phyloP scores from a whole-genome alignment of 2,797 vertebrate genomes.

The Girardinus metallicus region DNA sequence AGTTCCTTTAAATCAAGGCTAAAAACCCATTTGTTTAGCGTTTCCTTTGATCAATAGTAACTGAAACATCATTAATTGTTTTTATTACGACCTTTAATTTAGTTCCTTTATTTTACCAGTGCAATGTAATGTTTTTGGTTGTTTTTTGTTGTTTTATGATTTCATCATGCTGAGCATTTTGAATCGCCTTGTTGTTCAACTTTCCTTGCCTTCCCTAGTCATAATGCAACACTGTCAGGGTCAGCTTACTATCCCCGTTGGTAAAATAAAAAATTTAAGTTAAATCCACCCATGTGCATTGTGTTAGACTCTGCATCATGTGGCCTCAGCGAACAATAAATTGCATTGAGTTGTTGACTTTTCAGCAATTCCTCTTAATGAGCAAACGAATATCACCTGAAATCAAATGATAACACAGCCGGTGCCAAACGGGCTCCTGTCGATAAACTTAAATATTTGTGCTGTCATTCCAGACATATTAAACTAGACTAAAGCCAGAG shows the following conservation, averaged over 20 bases:
- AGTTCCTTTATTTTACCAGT: background rate
- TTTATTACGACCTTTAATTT: background rate
- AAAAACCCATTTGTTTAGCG: background rate
- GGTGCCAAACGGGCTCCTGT: background rate
- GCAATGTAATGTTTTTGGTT: background rate
- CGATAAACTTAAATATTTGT: background rate
- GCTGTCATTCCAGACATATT: background rate
- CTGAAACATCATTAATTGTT: background rate
- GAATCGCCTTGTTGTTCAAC: background rate
- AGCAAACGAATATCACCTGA: conserved; percentile 13
- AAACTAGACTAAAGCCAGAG: conserved; percentile 3
- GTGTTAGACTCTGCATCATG: background rate
- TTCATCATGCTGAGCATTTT: background rate
- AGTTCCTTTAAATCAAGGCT: background rate
- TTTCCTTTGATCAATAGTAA: background rate
- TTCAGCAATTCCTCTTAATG: background rate
- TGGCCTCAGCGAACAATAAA: background rate
- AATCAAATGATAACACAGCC: conserved; percentile 38
- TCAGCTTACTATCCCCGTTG: background rate
- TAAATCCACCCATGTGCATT: background rate
- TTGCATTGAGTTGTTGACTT: background rate
- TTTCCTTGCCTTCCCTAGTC: background rate
- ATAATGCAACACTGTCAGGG: background rate
- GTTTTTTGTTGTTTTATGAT: background rate
- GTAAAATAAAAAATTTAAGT: background rate